Evolutionary conservation across 2,888 invertebrate genomes (phyloP), one percentile per base, ranked within the genome.

Genomic region (Drosophila koepferae): DNA sequence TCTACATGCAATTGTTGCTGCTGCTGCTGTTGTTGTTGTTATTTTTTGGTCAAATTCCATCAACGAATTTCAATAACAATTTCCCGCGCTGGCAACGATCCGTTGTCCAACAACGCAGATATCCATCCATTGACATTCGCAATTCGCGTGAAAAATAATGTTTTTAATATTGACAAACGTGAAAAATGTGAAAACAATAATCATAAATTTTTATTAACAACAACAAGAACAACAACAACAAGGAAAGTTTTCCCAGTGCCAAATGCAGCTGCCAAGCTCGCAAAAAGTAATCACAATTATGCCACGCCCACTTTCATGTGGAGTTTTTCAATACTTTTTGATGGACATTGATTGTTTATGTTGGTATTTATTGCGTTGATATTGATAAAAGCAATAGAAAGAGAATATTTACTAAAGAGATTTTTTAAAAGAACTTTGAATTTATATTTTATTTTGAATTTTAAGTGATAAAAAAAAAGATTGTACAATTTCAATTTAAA

Each of bases 151-250:
- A 83, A 91, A 91, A 90, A 90, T 91, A 91, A 91, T 92, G 91
- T 90, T 92, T 91, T 91, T 86, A 90, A 91, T 92, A 92, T 92
- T 91, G 91, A 87, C 92, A 90, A 82, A 82, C 91, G 83, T 91
- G 91, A 91, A 83, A 92, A 91, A 91, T 91, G 92, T 90, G 92
- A 84, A 91, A 92, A 92, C 91, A 92, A 91, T 91, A 92, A 92
- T 92, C 91, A 91, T 91, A 92, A 91, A 91, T 92, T 91, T 91
- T 91, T 92, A 91, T 91, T 88, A 90, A 89, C 91, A 91, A 67
- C 72, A 73, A 62, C 64, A 70, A 64, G 55, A 73, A 63, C 63
- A 60, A 63, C 63, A 60, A 49, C 49, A 60, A 58, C 91, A 91
- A 28, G 28, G 20, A 0, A 14, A 12, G 3, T 9, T 59, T 59